Evolutionary conservation across 2,888 invertebrate genomes (phyloP), one percentile per base, ranked within the genome.

Genomic region (Cephonodes hylas): DNA sequence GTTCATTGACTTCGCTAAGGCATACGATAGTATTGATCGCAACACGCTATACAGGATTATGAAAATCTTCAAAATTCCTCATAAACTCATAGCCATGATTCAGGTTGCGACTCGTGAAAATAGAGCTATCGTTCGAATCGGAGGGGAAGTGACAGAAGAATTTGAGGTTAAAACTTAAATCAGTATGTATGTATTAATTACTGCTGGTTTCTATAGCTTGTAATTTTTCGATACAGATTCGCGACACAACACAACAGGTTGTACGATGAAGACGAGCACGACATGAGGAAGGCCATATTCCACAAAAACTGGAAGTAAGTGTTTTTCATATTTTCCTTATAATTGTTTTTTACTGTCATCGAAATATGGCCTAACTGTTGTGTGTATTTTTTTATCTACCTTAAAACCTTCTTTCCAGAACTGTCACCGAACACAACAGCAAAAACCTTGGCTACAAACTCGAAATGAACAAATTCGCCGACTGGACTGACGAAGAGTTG

Each of bases 381-480:
- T 10, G n/a, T 13, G 7, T 48, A 15, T 25, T 34, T 20, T 58
- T 23, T 1, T 42, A 42, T 22, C 42, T 1, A 23, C 6, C 65
- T 84, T 0, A 66, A 69, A 2, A n/a, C n/a, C n/a, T n/a, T n/a
- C n/a, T n/a, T n/a, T n/a, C n/a, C n/a, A n/a, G n/a, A n/a, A n/a
- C n/a, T n/a, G n/a, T n/a, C n/a, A n/a, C n/a, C n/a, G 71, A 77
- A 1, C 80, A 79, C 62, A 86, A 86, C 64, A 66, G 68, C 34
- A 76, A 83, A 59, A 79, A 81, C 42, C 31, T 77, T 0, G 64
- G 75, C 22, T 84, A 76, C 69, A 83, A 70, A 53, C 23, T 86
- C 46, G 72, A 73, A 23, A 42, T 84, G 18, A 86, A 85, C 69
- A 59, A 76, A 1, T 85, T 83, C 64, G 75, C 85, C 0, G 85